phyloP scores from a whole-genome alignment of 1,140 invertebrate species.

The Oedothorax gibbosus region DNA sequence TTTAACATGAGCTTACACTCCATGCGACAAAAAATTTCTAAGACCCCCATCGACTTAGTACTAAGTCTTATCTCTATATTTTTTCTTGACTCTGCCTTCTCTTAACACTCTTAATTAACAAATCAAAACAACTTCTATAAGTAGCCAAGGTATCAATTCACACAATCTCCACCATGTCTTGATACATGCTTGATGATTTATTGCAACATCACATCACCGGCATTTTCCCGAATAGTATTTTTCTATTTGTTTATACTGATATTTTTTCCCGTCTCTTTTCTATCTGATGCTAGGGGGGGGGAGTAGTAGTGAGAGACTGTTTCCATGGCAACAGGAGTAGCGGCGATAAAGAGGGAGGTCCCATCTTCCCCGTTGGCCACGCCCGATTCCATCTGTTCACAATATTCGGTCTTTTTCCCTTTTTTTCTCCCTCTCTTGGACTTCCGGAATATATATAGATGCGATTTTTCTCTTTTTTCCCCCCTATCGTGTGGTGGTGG shows the following conservation, averaged over 20 bases:
- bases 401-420: constrained; percentile 43
- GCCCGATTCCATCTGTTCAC: constrained; percentile 53
- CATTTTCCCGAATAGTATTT: constrained; percentile 50
- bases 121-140: no score
- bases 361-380: constrained; percentile 41
- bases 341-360: constrained; percentile 56
- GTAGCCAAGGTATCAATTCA: no score
- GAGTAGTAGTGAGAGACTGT: constrained; percentile 55
- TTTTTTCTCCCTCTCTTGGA: constrained; percentile 25
- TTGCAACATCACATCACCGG: constrained; percentile 53
- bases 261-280: background rate
- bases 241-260: constrained; percentile 41
- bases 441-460: constrained; percentile 58
- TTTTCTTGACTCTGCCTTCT: no score
- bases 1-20: no score
- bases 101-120: no score
- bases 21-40: no score
- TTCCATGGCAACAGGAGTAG: constrained; percentile 53
- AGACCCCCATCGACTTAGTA: no score
- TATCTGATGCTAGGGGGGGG: background rate
- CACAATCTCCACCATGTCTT: background rate
- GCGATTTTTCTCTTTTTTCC: constrained; percentile 36
- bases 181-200: constrained; percentile 60
- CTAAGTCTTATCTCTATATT: no score
- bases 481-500: no score